Evolutionary conservation across 1,140 invertebrate genomes (phyloP), one percentile per base, ranked within the genome.

Genomic region (Formica exsecta): DNA sequence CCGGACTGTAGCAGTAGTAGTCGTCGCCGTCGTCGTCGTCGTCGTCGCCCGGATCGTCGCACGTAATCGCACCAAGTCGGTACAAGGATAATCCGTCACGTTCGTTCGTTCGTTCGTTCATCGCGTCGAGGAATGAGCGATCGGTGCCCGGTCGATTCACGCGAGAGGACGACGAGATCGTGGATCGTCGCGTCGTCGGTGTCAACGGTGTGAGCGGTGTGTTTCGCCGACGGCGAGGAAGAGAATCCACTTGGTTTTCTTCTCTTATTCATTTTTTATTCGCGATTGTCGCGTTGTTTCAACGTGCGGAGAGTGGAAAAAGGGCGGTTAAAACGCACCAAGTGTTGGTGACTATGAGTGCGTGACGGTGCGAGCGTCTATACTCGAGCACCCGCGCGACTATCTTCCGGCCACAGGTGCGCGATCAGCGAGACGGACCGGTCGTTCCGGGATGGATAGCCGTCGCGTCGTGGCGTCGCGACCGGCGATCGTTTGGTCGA

Each of bases 261-360:
- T 6, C 7, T 19, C 3, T 22, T 25, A 54, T 22, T 29, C 6
- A 16, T 41, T 16, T 22, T 62, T 4, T 25, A 13, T 1, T 48
- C 16, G 38, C 64, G n/a, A 66, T 41, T 36, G 8, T 32, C 32
- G 64, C n/a, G 64, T n/a, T 41, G 44, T 16, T 8, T 2, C 36
- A 19, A 19, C 19, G 9, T 0, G 41, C 41, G 41, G 41, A 11
- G 9, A 44, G 41, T 44, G 41, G 2, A 3, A 44, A 8, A 44
- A 44, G 41, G 6, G 9, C 36, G 16, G 61, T 86, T 81, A 11
- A 83, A 83, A 54, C 11, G 48, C 4, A 65, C 71, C n/a, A 57
- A 80, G 75, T 86, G 74, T 25, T 32, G 16, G 84, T 88, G 81
- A 75, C 87, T 86, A 90, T 91, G 90, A 86, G 87, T 91, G 90